These are phyloP conservation scores for Lysandra coridon DNA, from an alignment of 2,888 invertebrate species.

Conservation along the genomic window DNA sequence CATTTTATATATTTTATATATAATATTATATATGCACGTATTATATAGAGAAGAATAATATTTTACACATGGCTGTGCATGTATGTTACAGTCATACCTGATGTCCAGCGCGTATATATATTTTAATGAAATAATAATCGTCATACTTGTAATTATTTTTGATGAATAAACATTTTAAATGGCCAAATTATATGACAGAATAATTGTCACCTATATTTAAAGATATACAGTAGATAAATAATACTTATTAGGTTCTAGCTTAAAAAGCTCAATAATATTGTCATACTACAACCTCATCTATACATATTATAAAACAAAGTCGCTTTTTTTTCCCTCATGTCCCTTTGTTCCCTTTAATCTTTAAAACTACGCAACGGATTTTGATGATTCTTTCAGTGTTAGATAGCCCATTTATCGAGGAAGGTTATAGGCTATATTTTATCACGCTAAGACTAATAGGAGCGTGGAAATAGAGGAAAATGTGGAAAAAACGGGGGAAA, in stretches of 20 bases:
- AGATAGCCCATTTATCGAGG: too few species aligned
- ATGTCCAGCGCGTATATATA: not conserved
- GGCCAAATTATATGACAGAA: not conserved
- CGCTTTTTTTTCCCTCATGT: too few species aligned
- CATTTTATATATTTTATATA: not conserved
- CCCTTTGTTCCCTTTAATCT: too few species aligned
- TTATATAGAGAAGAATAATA: not conserved
- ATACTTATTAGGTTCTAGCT: not conserved
- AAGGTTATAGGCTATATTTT: too few species aligned
- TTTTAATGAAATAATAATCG: not conserved
- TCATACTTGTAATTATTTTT: not conserved
- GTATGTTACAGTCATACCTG: not conserved
- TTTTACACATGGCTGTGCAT: slow-evolving; percentile 1
- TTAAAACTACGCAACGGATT: too few species aligned
- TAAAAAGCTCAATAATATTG: not conserved
- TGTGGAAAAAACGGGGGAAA: too few species aligned
- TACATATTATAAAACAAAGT: too few species aligned
- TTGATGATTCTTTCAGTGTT: too few species aligned
- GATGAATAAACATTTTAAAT: not conserved
- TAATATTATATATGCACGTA: not conserved
- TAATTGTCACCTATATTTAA: not conserved
- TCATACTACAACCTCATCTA: too few species aligned
- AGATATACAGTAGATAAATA: not conserved
- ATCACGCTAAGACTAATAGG: too few species aligned
- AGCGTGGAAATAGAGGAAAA: too few species aligned